phyloP scores from a whole-genome alignment of 2,888 invertebrate genomes.

The Microdon myrmicae region DNA sequence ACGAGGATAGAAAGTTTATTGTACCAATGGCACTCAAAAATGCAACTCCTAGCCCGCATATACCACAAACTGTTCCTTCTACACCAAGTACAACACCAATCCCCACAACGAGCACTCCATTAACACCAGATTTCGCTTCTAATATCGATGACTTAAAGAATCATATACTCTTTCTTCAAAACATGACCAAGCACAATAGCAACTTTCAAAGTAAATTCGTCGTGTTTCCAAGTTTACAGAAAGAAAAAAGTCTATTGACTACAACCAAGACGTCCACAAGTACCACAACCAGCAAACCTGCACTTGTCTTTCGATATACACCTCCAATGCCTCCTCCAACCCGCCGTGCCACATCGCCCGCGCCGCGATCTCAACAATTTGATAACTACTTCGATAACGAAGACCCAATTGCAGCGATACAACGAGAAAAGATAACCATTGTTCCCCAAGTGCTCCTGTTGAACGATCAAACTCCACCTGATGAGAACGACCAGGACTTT shows the following conservation, averaged over 20 bases:
- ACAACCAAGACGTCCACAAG: conserved; percentile 35
- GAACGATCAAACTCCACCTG: conserved; percentile 60
- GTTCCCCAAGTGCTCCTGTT: conserved; percentile 64
- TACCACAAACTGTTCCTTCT: conserved; percentile 52
- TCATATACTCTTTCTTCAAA: conserved; percentile 65
- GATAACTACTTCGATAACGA: conserved; percentile 59
- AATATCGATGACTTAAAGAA: conserved; percentile 66
- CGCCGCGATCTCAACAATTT: conserved; percentile 29
- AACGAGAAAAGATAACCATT: conserved; percentile 59
- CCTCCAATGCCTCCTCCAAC: conserved; percentile 61
- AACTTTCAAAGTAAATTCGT: conserved; percentile 67
- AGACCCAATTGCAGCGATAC: conserved; percentile 53
- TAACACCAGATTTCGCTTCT: conserved; percentile 58
- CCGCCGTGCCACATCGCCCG: conserved; percentile 54
- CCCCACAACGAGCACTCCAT: conserved; percentile 55
- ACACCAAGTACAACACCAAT: conserved; percentile 55
- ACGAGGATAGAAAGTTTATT: conserved; percentile 66
- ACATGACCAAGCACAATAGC: conserved; percentile 65
- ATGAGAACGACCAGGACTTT: conserved; percentile 49
- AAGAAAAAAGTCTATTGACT: conserved; percentile 55
- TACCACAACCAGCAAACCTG: conserved; percentile 55
- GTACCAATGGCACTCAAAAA: conserved; percentile 67
- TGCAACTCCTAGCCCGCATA: conserved; percentile 60
- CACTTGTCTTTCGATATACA: conserved; percentile 60
- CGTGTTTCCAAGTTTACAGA: conserved; percentile 65